Evolutionary conservation across 1,140 invertebrate genomes (phyloP), one percentile per base, ranked within the genome.

Genomic region (Cecropterus lyciades): DNA sequence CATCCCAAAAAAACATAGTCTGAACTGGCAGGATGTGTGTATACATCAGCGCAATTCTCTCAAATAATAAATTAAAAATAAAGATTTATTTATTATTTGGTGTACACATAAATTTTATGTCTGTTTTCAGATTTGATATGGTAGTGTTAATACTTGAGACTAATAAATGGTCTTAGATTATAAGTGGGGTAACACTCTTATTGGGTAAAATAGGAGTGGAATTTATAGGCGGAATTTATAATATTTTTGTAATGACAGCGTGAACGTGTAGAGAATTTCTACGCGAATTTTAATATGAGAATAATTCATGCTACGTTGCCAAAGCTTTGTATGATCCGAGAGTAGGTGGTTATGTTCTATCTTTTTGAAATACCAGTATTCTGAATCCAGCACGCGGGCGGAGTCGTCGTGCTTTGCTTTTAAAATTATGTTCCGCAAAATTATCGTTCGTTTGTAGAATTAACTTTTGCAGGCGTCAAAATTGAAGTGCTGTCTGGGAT

Each of bases 171-270:
- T 24, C 20, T 1, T 24, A 24, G 1, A 33, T 33, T 7, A 33
- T 33, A 30, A 16, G 3, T 46, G 42, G 24, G 20, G n/a, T 10
- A 17, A 24, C 42, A 46, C 43, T 42, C 42, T 46, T 55, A 55
- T 16, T 11, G 20, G 42, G 24, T 27, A 16, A 46, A 49, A 49
- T n/a, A 1, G 16, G 6, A 59, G 14, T 11, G 24, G 13, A 45
- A 48, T 45, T 30, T 59, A 46, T 30, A 59, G 24, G 24, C 42
- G 43, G 24, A 59, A 59, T 59, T 48, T 60, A 48, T 60, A 48
- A 60, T 60, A 48, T 48, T 60, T 60, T 60, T 48, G 56, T 60
- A 60, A 60, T 60, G 56, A 60, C 53, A 56, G n/a, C 24, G 45
- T 14, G 56, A 48, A 48, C 56, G 56, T 60, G 43, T 13, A 48